phyloP scores from a whole-genome alignment of 2,888 invertebrate genomes.

The Meghimatium bilineatum region DNA sequence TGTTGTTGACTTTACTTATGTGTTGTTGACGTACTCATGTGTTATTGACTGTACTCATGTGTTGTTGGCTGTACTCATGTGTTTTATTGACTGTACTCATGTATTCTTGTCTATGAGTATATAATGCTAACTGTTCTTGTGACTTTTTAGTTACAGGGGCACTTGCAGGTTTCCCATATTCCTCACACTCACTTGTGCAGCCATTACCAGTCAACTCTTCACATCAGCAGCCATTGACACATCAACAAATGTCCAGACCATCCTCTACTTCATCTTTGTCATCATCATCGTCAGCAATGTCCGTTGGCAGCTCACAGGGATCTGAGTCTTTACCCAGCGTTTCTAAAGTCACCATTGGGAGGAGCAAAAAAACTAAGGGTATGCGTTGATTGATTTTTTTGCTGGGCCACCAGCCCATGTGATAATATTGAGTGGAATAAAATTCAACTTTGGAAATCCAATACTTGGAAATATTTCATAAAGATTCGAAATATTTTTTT shows the following conservation, averaged over 20 bases:
- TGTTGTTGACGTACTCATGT: too few species aligned
- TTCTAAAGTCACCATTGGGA: slow-evolving; percentile 11
- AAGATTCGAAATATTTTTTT: too few species aligned
- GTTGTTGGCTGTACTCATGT: too few species aligned
- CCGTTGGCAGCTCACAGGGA: not conserved
- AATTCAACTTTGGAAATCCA: too few species aligned
- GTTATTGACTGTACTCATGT: too few species aligned
- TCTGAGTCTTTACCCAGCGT: not conserved
- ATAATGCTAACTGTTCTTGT: not conserved
- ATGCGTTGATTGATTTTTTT: not conserved
- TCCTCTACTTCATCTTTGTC: slow-evolving; percentile 8
- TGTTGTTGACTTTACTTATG: too few species aligned
- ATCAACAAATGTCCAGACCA: slow-evolving; percentile 9
- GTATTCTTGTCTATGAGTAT: too few species aligned
- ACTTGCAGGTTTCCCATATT: not conserved
- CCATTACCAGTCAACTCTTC: not conserved
- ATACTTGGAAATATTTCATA: too few species aligned
- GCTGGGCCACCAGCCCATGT: too few species aligned
- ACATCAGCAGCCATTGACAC: not conserved
- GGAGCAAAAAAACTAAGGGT: slow-evolving; percentile 31
- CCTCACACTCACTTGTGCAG: not conserved
- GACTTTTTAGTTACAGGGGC: slow-evolving; percentile 8
- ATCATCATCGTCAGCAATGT: not conserved
- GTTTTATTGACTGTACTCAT: too few species aligned
- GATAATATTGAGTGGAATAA: too few species aligned